A percentile compares a stretch with the other conserved stretches of the same genome.
Conservation (phyloP, 2,797 vertebrate species). For the Podarcis siculus region DNA sequence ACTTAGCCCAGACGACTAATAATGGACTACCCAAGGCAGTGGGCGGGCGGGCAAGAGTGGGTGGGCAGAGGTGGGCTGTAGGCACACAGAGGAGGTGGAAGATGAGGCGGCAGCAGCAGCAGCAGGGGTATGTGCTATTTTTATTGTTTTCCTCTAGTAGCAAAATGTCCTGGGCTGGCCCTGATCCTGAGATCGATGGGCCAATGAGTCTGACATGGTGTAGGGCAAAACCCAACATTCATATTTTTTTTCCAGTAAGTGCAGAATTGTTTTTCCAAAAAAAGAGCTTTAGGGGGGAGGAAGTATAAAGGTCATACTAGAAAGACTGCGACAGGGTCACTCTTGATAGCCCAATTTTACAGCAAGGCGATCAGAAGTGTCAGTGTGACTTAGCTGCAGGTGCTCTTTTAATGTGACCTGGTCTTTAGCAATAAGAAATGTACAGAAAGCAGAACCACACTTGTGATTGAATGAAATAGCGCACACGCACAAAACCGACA, state of each 20-base stretch:
- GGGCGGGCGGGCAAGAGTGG: no score
- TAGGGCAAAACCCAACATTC: no score
- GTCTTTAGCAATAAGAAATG: constrained; percentile 61
- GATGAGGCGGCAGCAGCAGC: no score
- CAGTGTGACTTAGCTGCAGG: constrained; percentile 59
- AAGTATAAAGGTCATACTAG: constrained; percentile 52
- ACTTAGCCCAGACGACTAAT: background rate
- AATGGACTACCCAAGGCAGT: background rate
- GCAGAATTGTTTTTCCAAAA: background rate
- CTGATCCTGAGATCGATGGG: no score
- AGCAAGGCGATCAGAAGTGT: constrained; percentile 56
- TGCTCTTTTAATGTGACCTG: constrained; percentile 59
- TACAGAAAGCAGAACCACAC: constrained; percentile 62
- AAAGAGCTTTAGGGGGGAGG: no score
- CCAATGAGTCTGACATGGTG: no score
- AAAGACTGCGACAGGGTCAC: constrained; percentile 47
- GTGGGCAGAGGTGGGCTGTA: no score
- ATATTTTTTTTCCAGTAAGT: background rate
- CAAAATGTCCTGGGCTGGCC: no score
- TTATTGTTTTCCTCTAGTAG: no score
- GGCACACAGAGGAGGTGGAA: no score
- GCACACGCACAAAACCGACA: constrained; percentile 23
- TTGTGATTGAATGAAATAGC: constrained; percentile 60
- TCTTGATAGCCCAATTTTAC: constrained; percentile 42
- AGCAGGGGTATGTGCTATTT: no score